Conservation (phyloP, 2,888 invertebrate species). For the Maniola hyperantus region DNA sequence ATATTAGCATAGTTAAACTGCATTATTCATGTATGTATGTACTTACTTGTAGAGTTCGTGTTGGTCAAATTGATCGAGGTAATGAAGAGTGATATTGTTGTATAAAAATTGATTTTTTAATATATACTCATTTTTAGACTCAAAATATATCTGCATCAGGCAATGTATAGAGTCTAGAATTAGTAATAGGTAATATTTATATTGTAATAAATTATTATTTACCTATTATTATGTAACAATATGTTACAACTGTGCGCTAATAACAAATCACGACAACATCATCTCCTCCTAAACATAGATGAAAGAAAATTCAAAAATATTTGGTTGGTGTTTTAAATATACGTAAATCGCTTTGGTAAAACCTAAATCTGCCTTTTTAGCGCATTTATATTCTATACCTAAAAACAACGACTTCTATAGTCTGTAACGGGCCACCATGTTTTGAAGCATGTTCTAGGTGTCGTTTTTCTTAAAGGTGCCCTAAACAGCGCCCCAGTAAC, state of each 20-base stretch:
- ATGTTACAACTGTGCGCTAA: slow-evolving; percentile 51
- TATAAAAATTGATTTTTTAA: slow-evolving; percentile 51
- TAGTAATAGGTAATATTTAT: slow-evolving; percentile 46
- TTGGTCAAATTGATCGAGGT: slow-evolving; percentile 48
- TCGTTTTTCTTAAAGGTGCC: too few relatives aligned
- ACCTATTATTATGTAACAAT: slow-evolving; percentile 35
- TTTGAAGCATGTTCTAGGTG: too few relatives aligned
- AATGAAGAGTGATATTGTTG: slow-evolving; percentile 57
- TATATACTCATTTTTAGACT: slow-evolving; percentile 71
- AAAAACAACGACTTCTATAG: too few relatives aligned
- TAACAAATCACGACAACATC: slow-evolving; percentile 40
- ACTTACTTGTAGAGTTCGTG: neutral
- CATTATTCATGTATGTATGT: slow-evolving; percentile 39
- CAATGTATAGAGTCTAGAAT: slow-evolving; percentile 55
- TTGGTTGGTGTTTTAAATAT: too few relatives aligned
- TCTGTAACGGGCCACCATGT: too few relatives aligned
- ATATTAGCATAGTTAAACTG: slow-evolving; percentile 54
- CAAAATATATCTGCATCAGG: slow-evolving; percentile 64
- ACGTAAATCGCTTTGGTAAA: too few relatives aligned
- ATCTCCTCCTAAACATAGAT: neutral
- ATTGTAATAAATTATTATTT: slow-evolving; percentile 11
- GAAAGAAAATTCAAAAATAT: too few relatives aligned
- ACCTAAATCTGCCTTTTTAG: too few relatives aligned
- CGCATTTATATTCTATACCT: too few relatives aligned
- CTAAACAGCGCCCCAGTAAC: too few relatives aligned